These are phyloP conservation scores for Drosophila pandora DNA, from an alignment of 1,140 invertebrate genomes.

Conservation along the genomic window DNA sequence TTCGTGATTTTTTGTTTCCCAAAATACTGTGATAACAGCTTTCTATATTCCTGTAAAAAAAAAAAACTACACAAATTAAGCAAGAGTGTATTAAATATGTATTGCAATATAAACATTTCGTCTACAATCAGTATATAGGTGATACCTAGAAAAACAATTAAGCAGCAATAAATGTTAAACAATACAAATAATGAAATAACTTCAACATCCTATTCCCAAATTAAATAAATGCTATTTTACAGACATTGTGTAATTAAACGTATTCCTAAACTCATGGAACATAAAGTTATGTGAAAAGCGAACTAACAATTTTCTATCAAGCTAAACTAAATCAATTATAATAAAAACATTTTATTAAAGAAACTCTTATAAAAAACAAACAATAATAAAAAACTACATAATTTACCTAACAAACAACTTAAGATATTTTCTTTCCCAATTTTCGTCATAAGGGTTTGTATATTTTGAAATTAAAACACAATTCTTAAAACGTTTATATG, in stretches of 20 bases:
- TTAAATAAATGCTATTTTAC: background rate
- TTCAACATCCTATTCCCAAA: background rate
- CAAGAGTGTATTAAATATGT: slow-evolving; percentile 33
- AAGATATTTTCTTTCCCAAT: background rate
- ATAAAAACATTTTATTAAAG: slow-evolving; percentile 50
- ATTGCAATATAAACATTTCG: slow-evolving; percentile 36
- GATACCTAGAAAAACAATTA: slow-evolving; percentile 36
- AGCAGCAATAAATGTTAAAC: slow-evolving; percentile 42
- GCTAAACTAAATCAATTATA: slow-evolving; percentile 53
- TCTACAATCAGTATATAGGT: slow-evolving; percentile 54
- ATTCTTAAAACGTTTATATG: slow-evolving; percentile 79
- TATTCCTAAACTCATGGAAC: slow-evolving; percentile 9
- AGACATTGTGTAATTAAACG: background rate
- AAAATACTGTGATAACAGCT: slow-evolving; percentile 81
- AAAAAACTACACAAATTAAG: slow-evolving; percentile 11
- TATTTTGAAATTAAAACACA: slow-evolving; percentile 10
- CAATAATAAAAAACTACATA: slow-evolving; percentile 57
- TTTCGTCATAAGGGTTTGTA: background rate
- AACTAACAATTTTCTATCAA: slow-evolving; percentile 4
- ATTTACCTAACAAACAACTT: background rate
- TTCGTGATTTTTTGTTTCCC: slow-evolving; percentile 19
- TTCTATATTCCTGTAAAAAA: slow-evolving; percentile 51
- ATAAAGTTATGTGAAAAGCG: slow-evolving; percentile 38
- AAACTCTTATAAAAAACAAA: slow-evolving; percentile 57
- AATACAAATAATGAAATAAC: slow-evolving; percentile 21